Conservation (phyloP, 2,888 invertebrate genomes). For the Caradrina kadenii region DNA sequence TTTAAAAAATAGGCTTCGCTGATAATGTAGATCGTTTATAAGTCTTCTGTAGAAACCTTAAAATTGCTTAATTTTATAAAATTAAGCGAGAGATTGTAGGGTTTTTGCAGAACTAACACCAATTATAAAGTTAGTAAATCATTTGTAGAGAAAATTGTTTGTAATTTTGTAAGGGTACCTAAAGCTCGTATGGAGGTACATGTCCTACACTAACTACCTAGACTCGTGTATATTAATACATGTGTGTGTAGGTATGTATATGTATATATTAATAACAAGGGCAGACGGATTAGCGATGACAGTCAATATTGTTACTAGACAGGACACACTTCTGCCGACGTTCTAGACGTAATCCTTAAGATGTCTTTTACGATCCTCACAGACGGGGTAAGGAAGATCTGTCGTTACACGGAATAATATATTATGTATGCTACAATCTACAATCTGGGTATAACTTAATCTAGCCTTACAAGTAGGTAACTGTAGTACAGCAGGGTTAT, state of each 20-base stretch:
- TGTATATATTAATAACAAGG: background rate
- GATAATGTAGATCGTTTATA: too few species aligned
- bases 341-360: conserved; percentile 26
- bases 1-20: too few species aligned
- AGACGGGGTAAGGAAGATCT: conserved; percentile 14
- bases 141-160: too few species aligned
- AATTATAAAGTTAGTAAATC: background rate
- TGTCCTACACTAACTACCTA: background rate
- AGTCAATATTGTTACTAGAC: conserved; percentile 32
- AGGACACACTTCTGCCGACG: conserved; percentile 14
- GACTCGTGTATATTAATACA: background rate
- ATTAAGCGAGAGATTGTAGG: too few species aligned
- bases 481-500: background rate
- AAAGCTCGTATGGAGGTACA: too few species aligned
- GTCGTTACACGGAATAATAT: conserved; percentile 6
- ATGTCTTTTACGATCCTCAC: conserved; percentile 12
- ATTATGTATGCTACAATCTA: background rate
- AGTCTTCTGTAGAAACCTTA: too few species aligned
- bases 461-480: background rate
- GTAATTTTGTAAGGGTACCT: too few species aligned
- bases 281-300: conserved; percentile 9
- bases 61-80: too few species aligned
- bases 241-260: too few species aligned
- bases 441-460: background rate
- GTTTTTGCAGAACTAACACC: too few species aligned